Evolutionary conservation across 1,140 invertebrate genomes (phyloP), one percentile per base, ranked within the genome.

Genomic region (Gonioctena quinquepunctata): DNA sequence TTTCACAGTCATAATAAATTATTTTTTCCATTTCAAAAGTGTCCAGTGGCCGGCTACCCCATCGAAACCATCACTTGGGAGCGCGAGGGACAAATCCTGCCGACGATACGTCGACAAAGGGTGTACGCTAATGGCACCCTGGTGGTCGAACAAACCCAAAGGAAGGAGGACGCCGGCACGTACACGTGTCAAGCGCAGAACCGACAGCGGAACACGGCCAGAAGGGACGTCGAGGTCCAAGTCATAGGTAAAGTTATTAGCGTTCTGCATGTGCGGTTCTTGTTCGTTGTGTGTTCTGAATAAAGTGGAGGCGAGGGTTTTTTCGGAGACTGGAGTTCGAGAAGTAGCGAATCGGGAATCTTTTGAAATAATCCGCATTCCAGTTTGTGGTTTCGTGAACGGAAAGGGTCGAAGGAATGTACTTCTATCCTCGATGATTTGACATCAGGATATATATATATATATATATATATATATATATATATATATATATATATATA

Each of bases 41-140:
- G 96, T 85, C 95, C 95, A 59, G 96, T 96, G 8, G 94, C 94
- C 28, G 96, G 96, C 27, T 96, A 95, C 85, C 96, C 96, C 4
- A 94, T 97, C 70, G 90, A 93, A 78, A 89, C 90, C 33, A 93
- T 97, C 71, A 90, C 88, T 6, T 97, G 96, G 95, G 93, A 95
- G 82, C 90, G 93, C 88, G 94, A 94, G 82, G 92, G 92, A 3
- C 90, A 93, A 83, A 86, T 89, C 16, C 83, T 97, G 28, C 95
- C 95, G 18, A 88, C 93, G 33, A 97, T 94, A 82, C 88, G 95
- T 72, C 87, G 95, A 56, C 95, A 97, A 82, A 88, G 93, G 74
- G 93, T 96, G 26, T 95, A 92, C 72, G 86, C 89, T 75, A 95
- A 97, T 81, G 95, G 95, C 19, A 95, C 93, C 1, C 83, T 97